Conservation (phyloP, 2,888 invertebrate genomes). For the Hypolimnas misippus region DNA sequence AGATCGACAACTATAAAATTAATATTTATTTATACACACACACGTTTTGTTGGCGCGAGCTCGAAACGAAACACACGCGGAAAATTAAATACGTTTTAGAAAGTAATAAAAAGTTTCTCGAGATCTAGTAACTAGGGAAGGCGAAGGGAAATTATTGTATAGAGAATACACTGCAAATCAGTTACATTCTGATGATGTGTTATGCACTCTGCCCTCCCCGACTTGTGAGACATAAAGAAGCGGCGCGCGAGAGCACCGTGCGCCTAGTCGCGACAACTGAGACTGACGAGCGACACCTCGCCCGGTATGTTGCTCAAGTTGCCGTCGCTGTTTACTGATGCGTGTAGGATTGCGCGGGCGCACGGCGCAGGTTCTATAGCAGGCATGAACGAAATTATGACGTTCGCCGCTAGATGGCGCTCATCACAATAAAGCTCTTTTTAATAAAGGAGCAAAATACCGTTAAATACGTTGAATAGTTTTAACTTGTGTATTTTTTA, state of each 20-base stretch:
- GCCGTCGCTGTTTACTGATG: conserved; percentile 53
- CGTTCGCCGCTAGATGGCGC: conserved; percentile 53
- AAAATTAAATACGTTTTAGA: conserved; percentile 81
- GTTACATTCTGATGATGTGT: conserved; percentile 79
- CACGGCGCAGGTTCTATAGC: conserved; percentile 41
- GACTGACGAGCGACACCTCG: conserved; percentile 56
- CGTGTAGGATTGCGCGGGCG: conserved; percentile 42
- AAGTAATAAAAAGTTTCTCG: conserved; percentile 75
- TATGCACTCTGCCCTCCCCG: conserved; percentile 67
- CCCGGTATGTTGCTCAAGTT: conserved; percentile 59
- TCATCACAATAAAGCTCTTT: neutral
- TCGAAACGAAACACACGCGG: conserved; percentile 76
- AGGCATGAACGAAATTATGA: conserved; percentile 26
- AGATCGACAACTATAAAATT: conserved; percentile 67
- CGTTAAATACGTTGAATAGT: neutral
- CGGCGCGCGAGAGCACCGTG: conserved; percentile 63
- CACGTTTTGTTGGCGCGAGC: conserved; percentile 76
- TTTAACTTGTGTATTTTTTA: neutral
- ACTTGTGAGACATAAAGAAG: conserved; percentile 58
- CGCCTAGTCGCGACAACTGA: conserved; percentile 63
- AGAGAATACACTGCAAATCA: conserved; percentile 64
- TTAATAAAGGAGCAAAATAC: neutral
- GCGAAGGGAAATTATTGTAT: conserved; percentile 67
- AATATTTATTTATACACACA: conserved; percentile 79
- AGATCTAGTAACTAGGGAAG: conserved; percentile 65